A percentile compares a stretch with the other conserved stretches of the same genome.
Evolutionary conservation across 2,113 vertebrate species (phyloP).

Genomic region (Megaptera novaeangliae): DNA sequence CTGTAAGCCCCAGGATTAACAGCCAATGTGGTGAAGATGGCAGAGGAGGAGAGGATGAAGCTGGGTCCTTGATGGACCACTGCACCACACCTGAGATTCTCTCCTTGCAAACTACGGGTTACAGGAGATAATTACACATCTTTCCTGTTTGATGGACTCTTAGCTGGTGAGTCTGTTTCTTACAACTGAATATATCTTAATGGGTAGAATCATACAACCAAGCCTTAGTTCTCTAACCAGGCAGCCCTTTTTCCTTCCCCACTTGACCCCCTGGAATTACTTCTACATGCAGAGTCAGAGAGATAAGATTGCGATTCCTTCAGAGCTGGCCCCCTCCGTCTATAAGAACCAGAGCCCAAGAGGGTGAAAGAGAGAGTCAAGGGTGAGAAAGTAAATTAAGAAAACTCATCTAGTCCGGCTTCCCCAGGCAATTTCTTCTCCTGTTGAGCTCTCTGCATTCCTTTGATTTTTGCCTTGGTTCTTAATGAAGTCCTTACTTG

Average conservation of each 20-base stretch:
- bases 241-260: background rate
- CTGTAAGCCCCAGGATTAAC: too few relatives aligned
- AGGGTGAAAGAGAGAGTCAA: background rate
- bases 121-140: fast-evolving
- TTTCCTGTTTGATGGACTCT: background rate
- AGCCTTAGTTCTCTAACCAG: background rate
- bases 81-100: background rate
- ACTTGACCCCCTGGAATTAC: too few relatives aligned
- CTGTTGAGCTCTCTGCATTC: background rate
- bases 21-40: fast-evolving
- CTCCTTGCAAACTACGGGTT: background rate
- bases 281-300: background rate
- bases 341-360: background rate
- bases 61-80: background rate
- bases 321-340: background rate
- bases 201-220: background rate
- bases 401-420: background rate
- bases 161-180: background rate
- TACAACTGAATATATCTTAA: background rate
- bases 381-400: background rate
- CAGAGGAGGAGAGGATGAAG: background rate
- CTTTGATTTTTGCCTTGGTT: background rate
- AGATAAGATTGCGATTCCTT: background rate
- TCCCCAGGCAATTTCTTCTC: background rate
- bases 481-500: slow-evolving; percentile 24